These are phyloP conservation scores for Crepidodera aurea DNA, from an alignment of 2,888 invertebrate genomes.

Conservation along the genomic window DNA sequence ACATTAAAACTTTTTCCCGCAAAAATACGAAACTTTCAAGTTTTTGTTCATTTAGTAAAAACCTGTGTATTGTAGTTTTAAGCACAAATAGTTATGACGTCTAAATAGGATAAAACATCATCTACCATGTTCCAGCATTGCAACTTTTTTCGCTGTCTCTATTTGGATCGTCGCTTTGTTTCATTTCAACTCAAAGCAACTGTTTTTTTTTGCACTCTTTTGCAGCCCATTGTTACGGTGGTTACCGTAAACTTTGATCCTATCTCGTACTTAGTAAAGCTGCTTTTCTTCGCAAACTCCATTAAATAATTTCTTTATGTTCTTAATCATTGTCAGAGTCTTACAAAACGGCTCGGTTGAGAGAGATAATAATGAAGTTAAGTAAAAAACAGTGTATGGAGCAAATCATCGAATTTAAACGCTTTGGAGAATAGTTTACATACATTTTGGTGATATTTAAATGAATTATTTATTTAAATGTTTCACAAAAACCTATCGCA, in stretches of 20 bases:
- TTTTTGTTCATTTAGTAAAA: background rate
- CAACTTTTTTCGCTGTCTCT: background rate
- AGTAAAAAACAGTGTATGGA: too few relatives aligned
- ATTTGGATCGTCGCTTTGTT: slow-evolving; percentile 15
- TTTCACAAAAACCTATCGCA: too few relatives aligned
- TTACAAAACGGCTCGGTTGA: background rate
- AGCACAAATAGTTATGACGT: background rate
- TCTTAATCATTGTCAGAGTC: background rate
- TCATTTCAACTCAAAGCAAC: slow-evolving; percentile 1
- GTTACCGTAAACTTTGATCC: slow-evolving; percentile 14
- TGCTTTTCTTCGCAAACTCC: slow-evolving; percentile 8
- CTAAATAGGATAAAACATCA: slow-evolving; percentile 4
- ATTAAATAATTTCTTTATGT: slow-evolving; percentile 5
- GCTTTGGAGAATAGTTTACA: too few relatives aligned
- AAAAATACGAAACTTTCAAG: background rate
- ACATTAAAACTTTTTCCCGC: too few relatives aligned
- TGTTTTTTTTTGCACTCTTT: slow-evolving; percentile 8
- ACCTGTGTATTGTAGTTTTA: slow-evolving; percentile 2
- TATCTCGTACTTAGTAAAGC: background rate
- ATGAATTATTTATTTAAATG: too few relatives aligned
- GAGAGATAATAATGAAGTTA: too few relatives aligned
- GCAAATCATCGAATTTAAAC: too few relatives aligned
- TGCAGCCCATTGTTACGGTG: slow-evolving; percentile 10
- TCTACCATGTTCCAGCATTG: background rate
- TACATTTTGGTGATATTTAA: too few relatives aligned